phyloP scores from a whole-genome alignment of 2,888 invertebrate genomes.

The Panorpa germanica region DNA sequence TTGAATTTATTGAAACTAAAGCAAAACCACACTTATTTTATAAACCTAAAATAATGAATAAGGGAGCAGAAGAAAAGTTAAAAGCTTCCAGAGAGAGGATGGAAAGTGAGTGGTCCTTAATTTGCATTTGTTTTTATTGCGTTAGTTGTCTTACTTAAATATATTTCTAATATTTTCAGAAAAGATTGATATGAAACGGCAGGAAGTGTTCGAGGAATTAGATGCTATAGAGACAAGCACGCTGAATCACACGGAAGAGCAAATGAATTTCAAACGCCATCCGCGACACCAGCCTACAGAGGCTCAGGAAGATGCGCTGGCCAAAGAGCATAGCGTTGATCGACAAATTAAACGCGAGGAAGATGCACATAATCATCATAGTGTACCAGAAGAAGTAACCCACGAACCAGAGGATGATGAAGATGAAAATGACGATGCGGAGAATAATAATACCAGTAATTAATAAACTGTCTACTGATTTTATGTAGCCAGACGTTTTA shows the following conservation, averaged over 20 bases:
- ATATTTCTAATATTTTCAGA: slow-evolving; percentile 24
- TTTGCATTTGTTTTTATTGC: slow-evolving; percentile 7
- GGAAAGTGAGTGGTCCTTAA: slow-evolving; percentile 32
- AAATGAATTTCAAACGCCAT: slow-evolving; percentile 15
- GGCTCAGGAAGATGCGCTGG: slow-evolving; percentile 18
- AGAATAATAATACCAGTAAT: too few species aligned
- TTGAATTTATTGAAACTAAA: slow-evolving; percentile 73
- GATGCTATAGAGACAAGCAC: slow-evolving; percentile 41
- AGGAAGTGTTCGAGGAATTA: slow-evolving; percentile 42
- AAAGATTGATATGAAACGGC: slow-evolving; percentile 39
- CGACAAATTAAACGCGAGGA: slow-evolving; percentile 10
- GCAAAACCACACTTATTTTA: slow-evolving; percentile 76
- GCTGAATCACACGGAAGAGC: slow-evolving; percentile 27
- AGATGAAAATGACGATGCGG: too few species aligned
- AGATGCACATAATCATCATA: slow-evolving; percentile 11
- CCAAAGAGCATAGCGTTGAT: slow-evolving; percentile 12
- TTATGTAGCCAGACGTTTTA: too few species aligned
- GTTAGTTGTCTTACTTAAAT: slow-evolving; percentile 7
- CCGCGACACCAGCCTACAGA: slow-evolving; percentile 19
- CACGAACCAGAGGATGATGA: too few species aligned
- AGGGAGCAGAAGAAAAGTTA: slow-evolving; percentile 45
- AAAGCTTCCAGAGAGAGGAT: slow-evolving; percentile 39
- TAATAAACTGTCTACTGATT: too few species aligned
- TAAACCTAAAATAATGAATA: slow-evolving; percentile 61
- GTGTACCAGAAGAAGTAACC: slow-evolving; percentile 13